A percentile compares a stretch with the other conserved stretches of the same genome.
These are phyloP conservation scores for Vulpes vulpes DNA, from an alignment of 2,113 vertebrate genomes.

Conservation along the genomic window DNA sequence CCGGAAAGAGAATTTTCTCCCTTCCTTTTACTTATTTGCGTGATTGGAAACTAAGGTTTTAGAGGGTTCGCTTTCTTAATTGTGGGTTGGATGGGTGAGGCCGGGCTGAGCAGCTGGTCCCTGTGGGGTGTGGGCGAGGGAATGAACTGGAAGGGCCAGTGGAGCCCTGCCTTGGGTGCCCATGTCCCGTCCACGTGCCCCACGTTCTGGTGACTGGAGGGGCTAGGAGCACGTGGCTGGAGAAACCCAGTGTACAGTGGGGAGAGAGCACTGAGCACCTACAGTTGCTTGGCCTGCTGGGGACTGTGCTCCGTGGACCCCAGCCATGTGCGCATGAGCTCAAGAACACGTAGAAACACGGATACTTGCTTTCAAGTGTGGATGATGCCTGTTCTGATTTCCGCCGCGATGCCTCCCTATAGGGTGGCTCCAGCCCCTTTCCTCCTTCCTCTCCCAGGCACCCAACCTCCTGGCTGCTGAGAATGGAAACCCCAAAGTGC, in stretches of 20 bases:
- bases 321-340: not conserved
- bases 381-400: fast-evolving
- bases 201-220: not conserved
- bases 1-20: not conserved
- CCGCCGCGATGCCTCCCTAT: fast-evolving
- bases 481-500: not conserved
- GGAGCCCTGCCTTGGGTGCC: no score
- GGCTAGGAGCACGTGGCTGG: not conserved
- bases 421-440: no score
- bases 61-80: not conserved
- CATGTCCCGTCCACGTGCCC: not conserved
- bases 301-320: not conserved
- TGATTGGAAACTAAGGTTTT: not conserved
- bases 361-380: not conserved
- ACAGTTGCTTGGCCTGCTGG: not conserved
- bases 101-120: not conserved
- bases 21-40: not conserved
- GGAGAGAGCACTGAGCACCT: not conserved
- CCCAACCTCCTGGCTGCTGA: not conserved
- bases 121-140: fast-evolving
- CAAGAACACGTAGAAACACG: not conserved
- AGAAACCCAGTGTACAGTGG: fast-evolving
- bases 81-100: fast-evolving
- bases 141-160: not conserved
- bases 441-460: not conserved